These are phyloP conservation scores for Elaphurus davidianus DNA, from an alignment of 2,113 vertebrate genomes.

Conservation along the genomic window DNA sequence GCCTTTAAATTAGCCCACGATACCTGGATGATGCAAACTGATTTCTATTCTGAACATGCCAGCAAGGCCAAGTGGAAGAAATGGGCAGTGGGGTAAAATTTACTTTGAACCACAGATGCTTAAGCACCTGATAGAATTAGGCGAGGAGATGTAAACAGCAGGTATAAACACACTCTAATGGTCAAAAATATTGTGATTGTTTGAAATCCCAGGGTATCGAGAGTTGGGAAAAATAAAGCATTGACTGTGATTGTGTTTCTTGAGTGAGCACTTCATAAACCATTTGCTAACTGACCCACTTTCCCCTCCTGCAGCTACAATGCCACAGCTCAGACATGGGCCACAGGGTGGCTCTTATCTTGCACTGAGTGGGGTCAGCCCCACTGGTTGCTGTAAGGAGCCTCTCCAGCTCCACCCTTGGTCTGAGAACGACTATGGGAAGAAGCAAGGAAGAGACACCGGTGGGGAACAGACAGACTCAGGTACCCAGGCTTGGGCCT, in stretches of 20 bases:
- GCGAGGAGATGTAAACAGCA: neutral
- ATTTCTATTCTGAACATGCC: neutral
- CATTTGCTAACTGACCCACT: neutral
- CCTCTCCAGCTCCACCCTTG: neutral
- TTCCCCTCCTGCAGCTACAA: neutral
- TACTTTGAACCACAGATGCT: neutral
- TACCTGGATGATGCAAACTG: neutral
- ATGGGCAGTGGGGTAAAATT: neutral
- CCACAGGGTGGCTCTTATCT: neutral
- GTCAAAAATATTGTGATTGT: constrained; percentile 17
- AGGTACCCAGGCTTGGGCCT: neutral
- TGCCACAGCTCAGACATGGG: neutral
- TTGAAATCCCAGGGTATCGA: neutral
- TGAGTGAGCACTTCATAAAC: neutral
- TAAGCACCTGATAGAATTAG: neutral
- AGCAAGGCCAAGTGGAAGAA: neutral
- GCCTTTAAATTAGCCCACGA: neutral
- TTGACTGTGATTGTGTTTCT: neutral
- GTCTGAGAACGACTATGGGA: neutral
- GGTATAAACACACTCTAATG: neutral
- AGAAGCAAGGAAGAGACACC: neutral
- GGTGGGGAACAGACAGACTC: neutral
- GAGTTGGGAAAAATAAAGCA: neutral
- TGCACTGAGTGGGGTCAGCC: neutral
- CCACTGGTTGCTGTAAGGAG: neutral